phyloP scores from a whole-genome alignment of 2,797 vertebrate genomes.

The Cyprinella venusta region DNA sequence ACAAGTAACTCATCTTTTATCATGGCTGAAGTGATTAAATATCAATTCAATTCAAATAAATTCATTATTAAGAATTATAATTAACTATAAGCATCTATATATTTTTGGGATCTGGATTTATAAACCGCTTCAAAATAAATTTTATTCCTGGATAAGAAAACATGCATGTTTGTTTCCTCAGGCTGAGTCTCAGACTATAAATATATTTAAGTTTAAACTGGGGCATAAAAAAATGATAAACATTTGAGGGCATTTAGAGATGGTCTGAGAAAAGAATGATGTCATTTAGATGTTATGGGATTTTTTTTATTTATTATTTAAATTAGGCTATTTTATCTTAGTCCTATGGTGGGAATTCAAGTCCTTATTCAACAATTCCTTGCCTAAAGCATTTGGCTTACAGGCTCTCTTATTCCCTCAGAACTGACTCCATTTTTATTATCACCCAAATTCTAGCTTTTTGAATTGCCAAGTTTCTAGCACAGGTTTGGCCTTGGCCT shows the following conservation, averaged over 20 bases:
- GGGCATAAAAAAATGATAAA: slow-evolving; percentile 35
- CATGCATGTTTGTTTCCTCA: slow-evolving; percentile 26
- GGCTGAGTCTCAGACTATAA: slow-evolving; percentile 46
- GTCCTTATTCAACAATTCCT: background rate
- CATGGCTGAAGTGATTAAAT: background rate
- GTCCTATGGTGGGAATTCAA: background rate
- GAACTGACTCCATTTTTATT: background rate
- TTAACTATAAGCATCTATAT: background rate
- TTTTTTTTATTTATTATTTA: background rate
- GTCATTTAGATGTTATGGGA: slow-evolving; percentile 17
- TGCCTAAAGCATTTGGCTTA: background rate
- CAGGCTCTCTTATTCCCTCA: background rate
- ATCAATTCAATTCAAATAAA: background rate
- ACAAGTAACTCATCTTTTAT: background rate
- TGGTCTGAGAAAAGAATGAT: slow-evolving; percentile 26
- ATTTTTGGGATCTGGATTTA: background rate
- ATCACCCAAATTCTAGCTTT: background rate
- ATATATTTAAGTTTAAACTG: slow-evolving; percentile 39
- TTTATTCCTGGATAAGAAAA: slow-evolving; percentile 7
- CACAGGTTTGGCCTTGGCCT: slow-evolving; percentile 25
- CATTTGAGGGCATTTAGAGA: slow-evolving; percentile 20
- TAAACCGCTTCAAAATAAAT: background rate
- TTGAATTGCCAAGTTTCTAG: background rate
- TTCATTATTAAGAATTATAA: background rate
- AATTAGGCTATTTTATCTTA: background rate